Evolutionary conservation across 2,113 vertebrate genomes (phyloP), one percentile per base, ranked within the genome.

Genomic region (Australoheros scitulus): DNA sequence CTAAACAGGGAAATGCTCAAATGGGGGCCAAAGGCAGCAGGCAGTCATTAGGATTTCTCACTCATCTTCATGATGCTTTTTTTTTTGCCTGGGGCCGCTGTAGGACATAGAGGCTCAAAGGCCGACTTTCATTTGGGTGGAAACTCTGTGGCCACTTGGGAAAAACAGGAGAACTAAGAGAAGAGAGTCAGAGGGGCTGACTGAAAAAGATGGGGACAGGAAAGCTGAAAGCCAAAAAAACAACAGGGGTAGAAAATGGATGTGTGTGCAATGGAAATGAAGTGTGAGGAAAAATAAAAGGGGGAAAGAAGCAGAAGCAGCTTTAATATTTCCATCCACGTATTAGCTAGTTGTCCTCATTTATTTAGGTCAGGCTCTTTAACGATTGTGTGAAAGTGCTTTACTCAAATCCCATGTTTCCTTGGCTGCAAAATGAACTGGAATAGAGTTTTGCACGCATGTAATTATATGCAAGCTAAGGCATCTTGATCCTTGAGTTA

Each of bases 321-420:
- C 77, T 52, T 76, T 29, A 58, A 78, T 47, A 58, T 87, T 26
- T 47, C 81, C 47, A 22, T 83, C 34, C 76, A 74, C 3, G 3
- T 82, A 68, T 86, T 52, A 88, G 76, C 80, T 58, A 56, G 85
- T 80, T 78, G 87, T 91, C 86, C 88, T 92, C 77, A 34, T 83
- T 92, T 82, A 90, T 92, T 90, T 85, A 80, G 87, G 89, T 90
- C 90, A 89, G 80, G 81, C 77, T 89, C 64, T 61, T 89, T 89
- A 88, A 89, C 76, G 83, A 92, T 81, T 84, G 77, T 91, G 87
- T 87, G 81, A 89, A 91, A 89, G 76, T 75, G 74, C 65, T 91
- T 87, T 50, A 47, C 22, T 82, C 78, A 76, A 87, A 85, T 79
- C 86, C 85, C 86, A 41, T 2, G 79, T 61, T 77, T 80, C 56